These are phyloP conservation scores for Anas acuta DNA, from an alignment of 2,797 vertebrate genomes.

Conservation along the genomic window DNA sequence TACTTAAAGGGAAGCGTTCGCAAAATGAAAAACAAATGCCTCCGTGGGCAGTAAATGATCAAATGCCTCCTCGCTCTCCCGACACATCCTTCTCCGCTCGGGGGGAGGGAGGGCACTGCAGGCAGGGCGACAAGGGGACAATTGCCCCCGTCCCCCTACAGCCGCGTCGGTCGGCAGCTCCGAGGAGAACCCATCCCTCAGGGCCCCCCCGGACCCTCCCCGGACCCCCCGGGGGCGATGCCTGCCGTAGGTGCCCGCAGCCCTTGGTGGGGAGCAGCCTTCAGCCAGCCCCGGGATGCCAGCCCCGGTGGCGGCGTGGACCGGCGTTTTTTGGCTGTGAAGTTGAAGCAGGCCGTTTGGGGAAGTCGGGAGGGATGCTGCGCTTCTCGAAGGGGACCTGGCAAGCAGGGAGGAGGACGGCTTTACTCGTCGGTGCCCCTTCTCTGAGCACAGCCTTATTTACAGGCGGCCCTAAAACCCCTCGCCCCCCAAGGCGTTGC, in stretches of 20 bases:
- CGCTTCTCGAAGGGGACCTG: neutral
- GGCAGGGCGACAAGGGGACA: neutral
- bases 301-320: neutral
- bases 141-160: neutral
- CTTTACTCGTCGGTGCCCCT: neutral
- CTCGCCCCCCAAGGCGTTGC: neutral
- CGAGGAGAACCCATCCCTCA: neutral
- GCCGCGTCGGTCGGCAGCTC: neutral
- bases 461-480: neutral
- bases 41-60: slow-evolving; percentile 70
- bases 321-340: neutral
- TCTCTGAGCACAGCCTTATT: neutral
- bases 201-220: neutral
- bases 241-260: no score
- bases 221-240: neutral
- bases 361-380: neutral
- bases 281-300: neutral
- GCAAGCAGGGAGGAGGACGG: neutral
- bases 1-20: slow-evolving; percentile 79
- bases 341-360: neutral
- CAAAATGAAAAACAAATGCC: slow-evolving; percentile 82
- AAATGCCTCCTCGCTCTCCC: slow-evolving; percentile 48
- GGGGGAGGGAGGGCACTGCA: neutral
- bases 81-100: slow-evolving; percentile 20
- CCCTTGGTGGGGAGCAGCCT: neutral